These are phyloP conservation scores for Erpobdella octoculata DNA, from an alignment of 2,888 invertebrate species.

Conservation along the genomic window DNA sequence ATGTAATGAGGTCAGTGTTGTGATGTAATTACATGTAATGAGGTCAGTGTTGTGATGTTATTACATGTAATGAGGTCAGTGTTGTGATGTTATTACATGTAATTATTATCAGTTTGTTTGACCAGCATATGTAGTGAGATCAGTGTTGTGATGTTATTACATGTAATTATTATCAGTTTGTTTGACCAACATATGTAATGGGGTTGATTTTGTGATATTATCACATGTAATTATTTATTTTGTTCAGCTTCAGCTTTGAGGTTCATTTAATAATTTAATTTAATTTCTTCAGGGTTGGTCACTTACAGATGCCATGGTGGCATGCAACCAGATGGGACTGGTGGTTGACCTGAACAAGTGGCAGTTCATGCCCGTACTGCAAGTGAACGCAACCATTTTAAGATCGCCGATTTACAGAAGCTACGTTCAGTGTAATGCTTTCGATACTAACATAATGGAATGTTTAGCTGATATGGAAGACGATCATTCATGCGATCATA, in stretches of 20 bases:
- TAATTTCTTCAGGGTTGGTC: constrained; percentile 70
- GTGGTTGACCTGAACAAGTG: constrained; percentile 85
- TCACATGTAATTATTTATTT: neutral
- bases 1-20: too few relatives aligned
- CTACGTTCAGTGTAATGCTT: constrained; percentile 80
- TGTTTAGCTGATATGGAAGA: constrained; percentile 64
- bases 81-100: neutral
- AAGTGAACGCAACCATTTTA: constrained; percentile 41
- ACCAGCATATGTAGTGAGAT: neutral
- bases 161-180: too few relatives aligned
- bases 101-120: neutral
- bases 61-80: constrained; percentile 73
- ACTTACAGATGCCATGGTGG: constrained; percentile 77
- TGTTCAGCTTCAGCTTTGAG: neutral
- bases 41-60: too few relatives aligned
- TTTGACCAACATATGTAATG: too few relatives aligned
- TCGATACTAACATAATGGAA: constrained; percentile 78
- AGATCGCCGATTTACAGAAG: constrained; percentile 54
- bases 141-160: too few relatives aligned
- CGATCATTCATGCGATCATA: constrained; percentile 63
- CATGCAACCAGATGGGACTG: constrained; percentile 87
- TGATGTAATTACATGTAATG: too few relatives aligned
- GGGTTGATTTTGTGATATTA: too few relatives aligned
- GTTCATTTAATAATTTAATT: neutral
- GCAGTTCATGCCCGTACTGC: constrained; percentile 58